These are phyloP conservation scores for Abrostola tripartita DNA, from an alignment of 2,888 invertebrate genomes.

Conservation along the genomic window DNA sequence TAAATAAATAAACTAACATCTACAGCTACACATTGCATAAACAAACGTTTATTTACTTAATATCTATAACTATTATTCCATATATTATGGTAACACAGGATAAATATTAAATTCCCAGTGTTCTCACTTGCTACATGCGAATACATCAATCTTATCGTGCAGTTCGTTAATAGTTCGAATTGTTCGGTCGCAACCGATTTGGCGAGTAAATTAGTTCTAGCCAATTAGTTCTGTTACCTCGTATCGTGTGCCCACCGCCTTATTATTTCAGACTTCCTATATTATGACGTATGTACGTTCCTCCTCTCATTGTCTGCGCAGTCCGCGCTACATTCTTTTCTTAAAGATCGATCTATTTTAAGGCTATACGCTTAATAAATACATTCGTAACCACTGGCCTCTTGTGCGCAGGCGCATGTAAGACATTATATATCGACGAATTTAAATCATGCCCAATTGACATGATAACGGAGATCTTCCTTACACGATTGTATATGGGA, in stretches of 20 bases:
- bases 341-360: slow-evolving; percentile 47
- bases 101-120: too few species aligned
- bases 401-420: slow-evolving; percentile 10
- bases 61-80: too few species aligned
- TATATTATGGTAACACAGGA: too few species aligned
- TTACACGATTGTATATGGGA: slow-evolving; percentile 31
- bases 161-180: too few species aligned
- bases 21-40: too few species aligned
- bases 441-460: slow-evolving; percentile 50
- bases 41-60: too few species aligned
- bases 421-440: slow-evolving; percentile 33
- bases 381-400: slow-evolving; percentile 3
- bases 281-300: neutral
- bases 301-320: slow-evolving; percentile 3
- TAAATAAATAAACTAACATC: too few species aligned
- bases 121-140: too few species aligned
- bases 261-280: neutral
- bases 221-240: too few species aligned
- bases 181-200: too few species aligned
- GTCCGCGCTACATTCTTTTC: slow-evolving; percentile 24
- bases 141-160: too few species aligned
- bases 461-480: slow-evolving; percentile 47
- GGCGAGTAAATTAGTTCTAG: too few species aligned
- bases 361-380: slow-evolving; percentile 9
- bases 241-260: neutral